phyloP scores from a whole-genome alignment of 1,140 invertebrate species.

The Ostrea denselamellosa region DNA sequence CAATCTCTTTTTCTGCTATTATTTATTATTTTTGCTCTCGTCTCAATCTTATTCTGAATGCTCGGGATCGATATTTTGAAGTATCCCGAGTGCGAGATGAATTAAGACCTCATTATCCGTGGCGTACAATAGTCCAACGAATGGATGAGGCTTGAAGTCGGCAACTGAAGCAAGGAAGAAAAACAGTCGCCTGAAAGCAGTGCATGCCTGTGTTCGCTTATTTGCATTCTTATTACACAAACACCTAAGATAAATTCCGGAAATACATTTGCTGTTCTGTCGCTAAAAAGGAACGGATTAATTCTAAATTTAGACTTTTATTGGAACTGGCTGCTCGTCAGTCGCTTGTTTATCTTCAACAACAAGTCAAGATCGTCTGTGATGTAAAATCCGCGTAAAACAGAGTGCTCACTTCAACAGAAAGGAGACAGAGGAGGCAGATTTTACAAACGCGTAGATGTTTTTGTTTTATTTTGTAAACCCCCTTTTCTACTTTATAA shows the following conservation, averaged over 20 bases:
- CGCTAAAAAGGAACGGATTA: constrained; percentile 31
- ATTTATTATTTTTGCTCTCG: neutral
- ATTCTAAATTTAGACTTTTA: constrained; percentile 30
- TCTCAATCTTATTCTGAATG: neutral
- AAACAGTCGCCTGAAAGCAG: neutral
- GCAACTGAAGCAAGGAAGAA: neutral
- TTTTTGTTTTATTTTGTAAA: neutral
- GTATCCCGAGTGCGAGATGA: neutral
- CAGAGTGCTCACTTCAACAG: neutral
- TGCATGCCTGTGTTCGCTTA: neutral
- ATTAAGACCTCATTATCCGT: constrained; percentile 25
- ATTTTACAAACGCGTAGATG: neutral
- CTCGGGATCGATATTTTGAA: constrained; percentile 23
- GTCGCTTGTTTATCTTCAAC: constrained; percentile 21
- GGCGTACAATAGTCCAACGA: neutral
- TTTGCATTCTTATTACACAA: constrained; percentile 40
- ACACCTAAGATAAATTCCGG: constrained; percentile 36
- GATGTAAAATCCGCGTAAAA: neutral
- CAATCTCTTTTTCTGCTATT: neutral
- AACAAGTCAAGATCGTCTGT: constrained; percentile 25
- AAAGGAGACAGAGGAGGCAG: neutral
- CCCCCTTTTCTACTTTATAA: neutral
- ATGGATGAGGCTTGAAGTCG: neutral
- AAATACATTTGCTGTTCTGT: constrained; percentile 37
- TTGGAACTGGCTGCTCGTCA: constrained; percentile 24